These are phyloP conservation scores for Brachypalpus laphriformis DNA, from an alignment of 2,888 invertebrate genomes.

Conservation along the genomic window DNA sequence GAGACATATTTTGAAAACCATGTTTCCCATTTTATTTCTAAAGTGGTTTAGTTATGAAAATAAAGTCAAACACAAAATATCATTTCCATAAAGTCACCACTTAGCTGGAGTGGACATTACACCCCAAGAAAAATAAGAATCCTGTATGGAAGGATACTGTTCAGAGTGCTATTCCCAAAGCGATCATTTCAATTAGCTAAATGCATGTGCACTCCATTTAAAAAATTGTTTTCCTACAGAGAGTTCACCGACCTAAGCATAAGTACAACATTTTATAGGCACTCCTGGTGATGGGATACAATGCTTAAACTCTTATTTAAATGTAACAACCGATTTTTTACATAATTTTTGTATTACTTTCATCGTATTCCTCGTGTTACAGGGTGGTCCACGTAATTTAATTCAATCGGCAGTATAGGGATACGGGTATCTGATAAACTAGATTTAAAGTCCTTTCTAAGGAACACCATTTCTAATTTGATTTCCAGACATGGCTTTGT, in stretches of 20 bases:
- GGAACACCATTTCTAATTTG: no score
- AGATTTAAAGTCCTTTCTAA: no score
- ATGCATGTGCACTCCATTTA: slow-evolving; percentile 68
- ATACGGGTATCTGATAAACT: no score
- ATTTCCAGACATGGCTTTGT: not conserved
- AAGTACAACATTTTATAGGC: not conserved
- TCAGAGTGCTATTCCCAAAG: slow-evolving; percentile 52
- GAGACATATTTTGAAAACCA: not conserved
- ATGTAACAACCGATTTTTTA: no score
- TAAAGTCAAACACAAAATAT: slow-evolving; percentile 10
- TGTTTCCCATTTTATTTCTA: slow-evolving; percentile 6
- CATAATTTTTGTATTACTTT: no score
- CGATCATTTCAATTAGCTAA: slow-evolving; percentile 70
- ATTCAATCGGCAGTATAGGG: no score
- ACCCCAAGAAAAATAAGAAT: slow-evolving; percentile 10
- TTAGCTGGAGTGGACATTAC: slow-evolving; percentile 24
- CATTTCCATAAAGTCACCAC: slow-evolving; percentile 30
- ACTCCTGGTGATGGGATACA: not conserved
- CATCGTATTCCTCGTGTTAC: no score
- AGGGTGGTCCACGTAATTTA: no score
- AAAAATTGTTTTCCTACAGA: slow-evolving; percentile 36
- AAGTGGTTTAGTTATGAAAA: slow-evolving; percentile 5
- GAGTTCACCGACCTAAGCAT: slow-evolving; percentile 31
- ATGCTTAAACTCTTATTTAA: not conserved
- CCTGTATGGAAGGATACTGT: slow-evolving; percentile 18